phyloP scores from a whole-genome alignment of 2,113 vertebrate genomes.

The Calidris pygmaea region DNA sequence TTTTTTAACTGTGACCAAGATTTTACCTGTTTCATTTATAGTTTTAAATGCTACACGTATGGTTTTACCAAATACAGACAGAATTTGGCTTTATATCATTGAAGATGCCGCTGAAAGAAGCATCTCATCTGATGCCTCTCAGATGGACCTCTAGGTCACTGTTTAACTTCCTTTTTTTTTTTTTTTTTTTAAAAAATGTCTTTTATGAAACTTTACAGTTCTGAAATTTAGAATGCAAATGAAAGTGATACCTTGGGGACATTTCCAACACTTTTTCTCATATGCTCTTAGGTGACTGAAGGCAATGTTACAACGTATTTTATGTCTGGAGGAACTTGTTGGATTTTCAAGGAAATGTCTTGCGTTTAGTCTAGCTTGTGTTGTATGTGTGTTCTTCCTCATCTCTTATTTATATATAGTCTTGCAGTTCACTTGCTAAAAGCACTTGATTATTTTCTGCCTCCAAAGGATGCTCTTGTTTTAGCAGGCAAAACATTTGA shows the following conservation, averaged over 20 bases:
- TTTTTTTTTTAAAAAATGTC: neutral
- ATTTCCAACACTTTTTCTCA: neutral
- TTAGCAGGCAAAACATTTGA: slow-evolving; percentile 37
- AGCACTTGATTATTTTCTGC: slow-evolving; percentile 41
- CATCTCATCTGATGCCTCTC: neutral
- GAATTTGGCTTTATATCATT: neutral
- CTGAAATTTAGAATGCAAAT: neutral
- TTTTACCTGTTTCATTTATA: neutral
- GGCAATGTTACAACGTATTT: neutral
- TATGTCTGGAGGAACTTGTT: neutral
- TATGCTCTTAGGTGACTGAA: neutral
- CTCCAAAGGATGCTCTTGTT: slow-evolving; percentile 47
- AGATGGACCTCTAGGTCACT: neutral
- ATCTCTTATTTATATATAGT: slow-evolving; percentile 24
- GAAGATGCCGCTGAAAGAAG: neutral
- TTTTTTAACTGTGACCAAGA: neutral
- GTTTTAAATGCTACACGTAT: neutral
- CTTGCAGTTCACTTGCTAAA: slow-evolving; percentile 21
- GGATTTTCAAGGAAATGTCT: neutral
- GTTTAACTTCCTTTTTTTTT: neutral
- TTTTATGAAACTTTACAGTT: neutral
- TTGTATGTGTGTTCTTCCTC: slow-evolving; percentile 25
- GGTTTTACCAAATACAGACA: neutral
- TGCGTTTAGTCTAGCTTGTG: neutral
- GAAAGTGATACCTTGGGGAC: neutral